A percentile compares a stretch with the other conserved stretches of the same genome.
Conservation (phyloP, 2,888 invertebrate genomes). For the Branchellion lobata region DNA sequence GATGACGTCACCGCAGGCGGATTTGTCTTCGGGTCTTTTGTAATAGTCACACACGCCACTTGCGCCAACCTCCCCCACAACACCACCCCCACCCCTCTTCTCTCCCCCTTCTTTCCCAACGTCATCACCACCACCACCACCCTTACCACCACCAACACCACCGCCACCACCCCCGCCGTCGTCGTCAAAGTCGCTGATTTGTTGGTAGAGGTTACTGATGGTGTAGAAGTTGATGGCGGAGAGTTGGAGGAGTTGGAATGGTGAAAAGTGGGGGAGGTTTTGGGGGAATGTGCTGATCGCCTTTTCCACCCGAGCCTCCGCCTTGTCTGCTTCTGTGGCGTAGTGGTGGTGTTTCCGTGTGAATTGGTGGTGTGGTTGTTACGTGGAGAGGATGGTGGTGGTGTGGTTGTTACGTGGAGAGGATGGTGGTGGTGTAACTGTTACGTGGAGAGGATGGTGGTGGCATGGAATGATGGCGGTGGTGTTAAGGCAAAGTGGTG, state of each 20-base stretch:
- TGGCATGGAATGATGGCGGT: no score
- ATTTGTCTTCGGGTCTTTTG: background rate
- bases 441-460: no score
- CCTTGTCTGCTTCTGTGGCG: background rate
- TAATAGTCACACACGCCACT: background rate
- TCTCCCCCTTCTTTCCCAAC: background rate
- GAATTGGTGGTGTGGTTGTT: no score
- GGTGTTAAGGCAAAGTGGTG: no score
- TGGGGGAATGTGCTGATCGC: background rate
- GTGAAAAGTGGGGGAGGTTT: conserved; percentile 4
- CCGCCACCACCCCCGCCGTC: background rate
- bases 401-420: no score
- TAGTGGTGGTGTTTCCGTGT: background rate
- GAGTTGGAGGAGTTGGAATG: conserved; percentile 7
- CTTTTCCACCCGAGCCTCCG: background rate
- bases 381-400: no score
- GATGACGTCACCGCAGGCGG: background rate
- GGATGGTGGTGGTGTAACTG: no score
- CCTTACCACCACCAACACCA: background rate
- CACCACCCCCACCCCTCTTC: background rate
- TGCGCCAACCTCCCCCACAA: background rate
- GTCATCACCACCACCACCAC: background rate
- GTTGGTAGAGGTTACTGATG: background rate
- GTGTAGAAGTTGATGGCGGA: conserved; percentile 9
- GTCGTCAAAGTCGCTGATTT: background rate